Evolutionary conservation across 2,888 invertebrate species (phyloP).

Genomic region (Exephanes ischioxanthus): DNA sequence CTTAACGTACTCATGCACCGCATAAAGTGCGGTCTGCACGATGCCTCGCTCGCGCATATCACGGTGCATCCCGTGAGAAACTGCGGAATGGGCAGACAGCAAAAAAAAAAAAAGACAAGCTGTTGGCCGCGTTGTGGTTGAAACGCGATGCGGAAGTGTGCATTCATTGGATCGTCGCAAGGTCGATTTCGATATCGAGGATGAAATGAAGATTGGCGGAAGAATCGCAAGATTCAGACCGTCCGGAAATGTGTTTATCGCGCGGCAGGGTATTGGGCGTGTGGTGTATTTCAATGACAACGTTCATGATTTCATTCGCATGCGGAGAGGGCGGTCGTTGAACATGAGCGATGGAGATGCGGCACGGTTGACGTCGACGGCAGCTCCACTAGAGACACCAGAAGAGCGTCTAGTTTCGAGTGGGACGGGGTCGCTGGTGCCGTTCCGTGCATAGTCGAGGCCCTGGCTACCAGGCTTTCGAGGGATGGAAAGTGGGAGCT

Average conservation of each 20-base stretch:
- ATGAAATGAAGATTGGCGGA: not conserved
- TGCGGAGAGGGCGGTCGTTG: conserved; percentile 33
- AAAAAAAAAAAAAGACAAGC: conserved; percentile 40
- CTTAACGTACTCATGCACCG: conserved; percentile 40
- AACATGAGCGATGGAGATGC: conserved; percentile 65
- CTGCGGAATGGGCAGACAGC: conserved; percentile 37
- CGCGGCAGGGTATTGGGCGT: not conserved
- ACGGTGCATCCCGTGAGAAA: conserved; percentile 52
- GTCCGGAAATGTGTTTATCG: conserved; percentile 21
- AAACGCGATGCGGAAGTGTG: conserved; percentile 38
- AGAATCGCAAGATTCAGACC: not conserved
- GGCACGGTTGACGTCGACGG: conserved; percentile 50
- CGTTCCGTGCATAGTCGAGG: conserved; percentile 53
- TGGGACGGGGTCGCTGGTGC: conserved; percentile 67
- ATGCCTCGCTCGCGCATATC: conserved; percentile 18
- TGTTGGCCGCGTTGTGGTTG: conserved; percentile 7
- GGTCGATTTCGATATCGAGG: not conserved
- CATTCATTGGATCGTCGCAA: conserved; percentile 18
- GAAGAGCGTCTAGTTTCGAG: conserved; percentile 80
- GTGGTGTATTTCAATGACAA: conserved; percentile 41
- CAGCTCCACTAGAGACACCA: conserved; percentile 76
- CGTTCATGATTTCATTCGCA: conserved; percentile 36
- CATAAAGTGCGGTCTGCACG: conserved; percentile 37
- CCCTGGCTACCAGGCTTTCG: conserved; percentile 45
- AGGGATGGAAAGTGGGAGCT: conserved; percentile 45